A percentile compares a stretch with the other conserved stretches of the same genome.
Evolutionary conservation across 1,140 invertebrate genomes (phyloP).

Genomic region (Lucilia cuprina): DNA sequence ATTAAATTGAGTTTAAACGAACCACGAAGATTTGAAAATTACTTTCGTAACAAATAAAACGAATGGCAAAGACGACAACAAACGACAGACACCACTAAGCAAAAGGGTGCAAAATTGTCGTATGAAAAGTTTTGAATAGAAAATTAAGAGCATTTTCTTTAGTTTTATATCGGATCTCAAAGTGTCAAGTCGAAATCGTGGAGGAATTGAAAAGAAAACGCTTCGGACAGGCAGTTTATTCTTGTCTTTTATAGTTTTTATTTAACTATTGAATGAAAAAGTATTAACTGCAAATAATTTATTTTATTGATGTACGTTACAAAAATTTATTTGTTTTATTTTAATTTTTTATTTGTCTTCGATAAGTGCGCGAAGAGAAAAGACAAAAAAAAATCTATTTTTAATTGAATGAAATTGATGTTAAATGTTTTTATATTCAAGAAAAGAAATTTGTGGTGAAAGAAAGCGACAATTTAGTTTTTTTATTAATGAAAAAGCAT

Average conservation of each 20-base stretch:
- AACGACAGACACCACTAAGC: background rate
- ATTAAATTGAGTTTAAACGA: too few species aligned
- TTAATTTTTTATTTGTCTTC: background rate
- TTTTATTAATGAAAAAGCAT: background rate
- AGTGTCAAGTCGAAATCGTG: background rate
- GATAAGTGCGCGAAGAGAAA: background rate
- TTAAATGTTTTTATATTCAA: background rate
- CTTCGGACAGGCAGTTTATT: background rate
- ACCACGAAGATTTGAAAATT: background rate
- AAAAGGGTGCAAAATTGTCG: background rate
- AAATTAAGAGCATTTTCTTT: background rate
- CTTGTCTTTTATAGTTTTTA: background rate
- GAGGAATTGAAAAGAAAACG: too few species aligned
- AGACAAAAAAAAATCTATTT: background rate
- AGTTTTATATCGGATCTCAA: background rate
- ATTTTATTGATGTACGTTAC: background rate
- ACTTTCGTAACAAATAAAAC: background rate
- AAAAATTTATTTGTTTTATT: too few species aligned
- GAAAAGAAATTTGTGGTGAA: background rate
- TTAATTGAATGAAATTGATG: constrained; percentile 10
- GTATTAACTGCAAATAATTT: background rate
- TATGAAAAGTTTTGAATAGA: background rate
- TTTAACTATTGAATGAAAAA: background rate
- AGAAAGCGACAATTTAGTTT: background rate
- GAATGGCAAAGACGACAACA: too few species aligned